Base-by-base conservation (phyloP, 2,888 invertebrate species). In the Oscheius sp. region DNA sequence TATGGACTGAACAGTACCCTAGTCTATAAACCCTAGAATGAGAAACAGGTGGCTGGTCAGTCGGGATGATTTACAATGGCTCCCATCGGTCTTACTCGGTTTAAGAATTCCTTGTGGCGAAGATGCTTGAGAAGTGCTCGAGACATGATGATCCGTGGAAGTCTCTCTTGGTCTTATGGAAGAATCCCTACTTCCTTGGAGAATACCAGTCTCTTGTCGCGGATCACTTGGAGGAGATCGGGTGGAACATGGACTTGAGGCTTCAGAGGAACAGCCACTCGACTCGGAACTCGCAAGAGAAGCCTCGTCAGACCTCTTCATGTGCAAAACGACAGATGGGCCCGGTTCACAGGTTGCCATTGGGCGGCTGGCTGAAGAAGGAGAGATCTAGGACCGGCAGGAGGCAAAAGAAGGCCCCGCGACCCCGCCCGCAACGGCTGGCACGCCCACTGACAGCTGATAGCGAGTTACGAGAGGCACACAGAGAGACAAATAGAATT, bases 261-360 rank as follows among this genome's bases (percentile, higher is more conserved):
- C 53, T 9, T 75, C 72, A 13, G 76, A 77, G 11, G 78, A 73
- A 76, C 79, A 79, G n/a, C 79, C 79, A 29, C 75, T 75, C 29
- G 75, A 76, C 72, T 84, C 84, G n/a, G 82, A 82, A 11, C 79
- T 79, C 5, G 84, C 84, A 13, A 84, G 73, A 10, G 78, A 80
- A 32, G 79, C 63, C 57, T 79, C 78, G 35, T 58, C 57, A 1
- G 76, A 66, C 47, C 70, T 73, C 48, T 75, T 75, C 58, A 78
- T 74, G 53, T 81, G 81, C 10, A 81, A 68, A 7, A 78, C 81
- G 32, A 81, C 76, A 33, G 78, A 77, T n/a, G 79, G 60, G 0
- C 74, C 74, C 21, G 74, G 74, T 21, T 74, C 48, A n/a, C 74
- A 74, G 51, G 74, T 33, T 32, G 68, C 68, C 68, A 68, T 68